A percentile compares a stretch with the other conserved stretches of the same genome.
phyloP scores from a whole-genome alignment of 2,797 vertebrate genomes.

The Thalassophryne amazonica region DNA sequence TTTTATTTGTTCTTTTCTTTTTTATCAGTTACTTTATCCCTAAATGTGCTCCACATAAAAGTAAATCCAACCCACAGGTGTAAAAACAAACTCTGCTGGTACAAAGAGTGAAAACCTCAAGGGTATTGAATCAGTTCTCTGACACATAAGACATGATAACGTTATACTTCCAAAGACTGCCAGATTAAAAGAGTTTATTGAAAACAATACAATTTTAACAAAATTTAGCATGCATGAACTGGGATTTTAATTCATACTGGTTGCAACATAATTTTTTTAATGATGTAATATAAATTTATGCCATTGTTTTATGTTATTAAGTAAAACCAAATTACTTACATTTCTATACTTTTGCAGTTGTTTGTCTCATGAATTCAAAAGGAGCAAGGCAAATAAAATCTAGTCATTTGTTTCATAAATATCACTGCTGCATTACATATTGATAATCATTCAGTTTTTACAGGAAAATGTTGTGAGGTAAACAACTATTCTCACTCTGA shows the following conservation, averaged over 20 bases:
- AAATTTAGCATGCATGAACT: not conserved
- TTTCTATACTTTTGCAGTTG: not conserved
- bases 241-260: not conserved
- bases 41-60: slow-evolving; percentile 40
- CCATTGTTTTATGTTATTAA: not conserved
- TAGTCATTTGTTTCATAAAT: not conserved
- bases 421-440: too few species aligned
- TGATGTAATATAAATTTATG: not conserved
- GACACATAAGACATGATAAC: slow-evolving; percentile 54
- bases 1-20: too few species aligned
- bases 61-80: slow-evolving; percentile 53
- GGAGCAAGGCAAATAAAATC: not conserved
- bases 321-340: not conserved
- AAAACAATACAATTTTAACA: not conserved
- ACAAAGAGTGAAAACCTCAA: slow-evolving; percentile 44
- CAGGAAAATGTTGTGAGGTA: too few species aligned
- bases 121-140: slow-evolving; percentile 50
- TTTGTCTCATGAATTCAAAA: not conserved
- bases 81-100: slow-evolving; percentile 48
- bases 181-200: slow-evolving; percentile 15
- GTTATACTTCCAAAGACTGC: slow-evolving; percentile 36
- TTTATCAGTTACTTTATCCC: too few species aligned
- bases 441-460: too few species aligned
- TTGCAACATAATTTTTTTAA: not conserved
- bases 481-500: too few species aligned